Evolutionary conservation across 2,113 vertebrate species (phyloP).

Genomic region (Alexandromys fortis): DNA sequence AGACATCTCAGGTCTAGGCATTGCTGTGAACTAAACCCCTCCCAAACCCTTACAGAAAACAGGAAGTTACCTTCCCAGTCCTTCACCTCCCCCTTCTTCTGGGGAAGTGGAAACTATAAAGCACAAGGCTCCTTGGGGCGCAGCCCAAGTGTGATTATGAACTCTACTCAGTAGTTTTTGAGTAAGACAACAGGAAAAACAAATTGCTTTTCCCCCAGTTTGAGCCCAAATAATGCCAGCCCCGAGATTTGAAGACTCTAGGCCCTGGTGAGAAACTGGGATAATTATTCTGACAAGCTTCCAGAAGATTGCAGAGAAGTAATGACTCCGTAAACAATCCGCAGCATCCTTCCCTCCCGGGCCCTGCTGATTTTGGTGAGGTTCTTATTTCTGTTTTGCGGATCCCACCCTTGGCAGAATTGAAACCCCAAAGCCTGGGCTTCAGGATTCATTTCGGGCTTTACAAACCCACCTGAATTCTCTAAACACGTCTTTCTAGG

Average conservation of each 20-base stretch:
- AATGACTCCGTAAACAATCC: conserved; percentile 58
- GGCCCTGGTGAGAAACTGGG: conserved; percentile 57
- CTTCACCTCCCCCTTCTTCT: background rate
- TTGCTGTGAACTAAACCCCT: background rate
- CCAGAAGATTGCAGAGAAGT: conserved; percentile 56
- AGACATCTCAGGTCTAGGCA: background rate
- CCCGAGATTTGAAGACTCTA: conserved; percentile 51
- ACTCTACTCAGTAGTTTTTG: conserved; percentile 65
- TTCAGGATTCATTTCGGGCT: background rate
- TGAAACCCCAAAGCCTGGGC: background rate
- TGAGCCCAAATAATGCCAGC: conserved; percentile 68
- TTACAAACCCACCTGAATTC: background rate
- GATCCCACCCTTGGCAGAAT: conserved; percentile 26
- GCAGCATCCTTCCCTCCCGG: conserved; percentile 13
- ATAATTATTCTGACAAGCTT: conserved; percentile 66
- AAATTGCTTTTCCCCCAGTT: conserved; percentile 65
- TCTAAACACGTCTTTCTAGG: background rate
- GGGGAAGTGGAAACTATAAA: conserved; percentile 25
- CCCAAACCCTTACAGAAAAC: background rate
- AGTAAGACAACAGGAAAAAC: conserved; percentile 72
- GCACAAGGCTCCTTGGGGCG: background rate
- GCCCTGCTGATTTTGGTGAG: conserved; percentile 30
- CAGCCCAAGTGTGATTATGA: conserved; percentile 58
- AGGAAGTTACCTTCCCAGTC: background rate
- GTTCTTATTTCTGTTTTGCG: conserved; percentile 9